Conservation (phyloP, 2,113 vertebrate genomes). For the Tor tambroides region DNA sequence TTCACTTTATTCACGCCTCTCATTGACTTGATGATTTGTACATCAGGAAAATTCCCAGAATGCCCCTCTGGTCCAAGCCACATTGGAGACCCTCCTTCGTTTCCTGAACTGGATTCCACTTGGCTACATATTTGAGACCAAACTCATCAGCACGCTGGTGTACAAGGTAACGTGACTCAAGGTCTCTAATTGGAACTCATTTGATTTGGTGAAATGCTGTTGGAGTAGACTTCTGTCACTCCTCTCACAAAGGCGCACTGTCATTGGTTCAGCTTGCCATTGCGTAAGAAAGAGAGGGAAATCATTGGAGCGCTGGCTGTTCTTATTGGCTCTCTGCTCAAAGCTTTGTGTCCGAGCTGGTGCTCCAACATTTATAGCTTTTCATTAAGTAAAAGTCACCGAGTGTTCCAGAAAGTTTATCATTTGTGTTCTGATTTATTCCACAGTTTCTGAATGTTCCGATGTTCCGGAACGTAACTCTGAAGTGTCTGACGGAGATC, state of each 20-base stretch:
- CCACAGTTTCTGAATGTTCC: constrained; percentile 93
- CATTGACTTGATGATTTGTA: neutral
- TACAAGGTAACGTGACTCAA: constrained; percentile 83
- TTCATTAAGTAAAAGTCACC: neutral
- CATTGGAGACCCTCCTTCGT: constrained; percentile 91
- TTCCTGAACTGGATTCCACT: constrained; percentile 98
- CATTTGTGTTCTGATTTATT: neutral
- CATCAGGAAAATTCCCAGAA: constrained; percentile 95
- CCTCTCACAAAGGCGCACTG: constrained; percentile 63
- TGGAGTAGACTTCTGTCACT: neutral
- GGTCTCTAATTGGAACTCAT: neutral
- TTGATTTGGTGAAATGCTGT: neutral
- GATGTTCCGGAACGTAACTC: constrained; percentile 95
- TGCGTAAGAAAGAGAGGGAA: constrained; percentile 59
- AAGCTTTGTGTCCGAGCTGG: constrained; percentile 16
- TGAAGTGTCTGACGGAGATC: constrained; percentile 97
- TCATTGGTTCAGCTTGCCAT: constrained; percentile 58
- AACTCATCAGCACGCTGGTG: constrained; percentile 95
- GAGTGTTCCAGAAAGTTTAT: neutral
- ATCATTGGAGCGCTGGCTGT: constrained; percentile 39
- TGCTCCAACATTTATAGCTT: constrained; percentile 26
- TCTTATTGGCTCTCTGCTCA: constrained; percentile 6
- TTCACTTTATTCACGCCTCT: neutral
- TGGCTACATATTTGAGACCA: constrained; percentile 98
- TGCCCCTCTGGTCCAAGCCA: constrained; percentile 93